Percentiles rank a stretch among this genome's conserved stretches.
Conservation (phyloP, 2,888 invertebrate species). For the Carterocephalus palaemon region DNA sequence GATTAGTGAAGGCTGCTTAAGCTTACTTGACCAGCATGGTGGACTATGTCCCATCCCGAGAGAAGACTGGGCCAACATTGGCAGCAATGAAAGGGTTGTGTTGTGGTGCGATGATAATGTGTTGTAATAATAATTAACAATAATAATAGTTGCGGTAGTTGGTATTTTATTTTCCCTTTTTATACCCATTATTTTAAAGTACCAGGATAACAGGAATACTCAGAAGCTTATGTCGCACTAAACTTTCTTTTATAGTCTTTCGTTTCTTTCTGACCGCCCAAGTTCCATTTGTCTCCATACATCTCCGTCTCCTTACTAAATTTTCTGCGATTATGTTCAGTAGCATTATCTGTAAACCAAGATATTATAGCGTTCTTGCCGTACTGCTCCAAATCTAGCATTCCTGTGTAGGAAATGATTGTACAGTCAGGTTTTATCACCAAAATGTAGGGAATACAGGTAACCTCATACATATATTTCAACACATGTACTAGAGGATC, state of each 20-base stretch:
- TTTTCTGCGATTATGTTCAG: conserved; percentile 38
- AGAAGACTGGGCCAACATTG: too few relatives aligned
- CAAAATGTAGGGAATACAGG: conserved; percentile 52
- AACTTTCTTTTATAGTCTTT: conserved; percentile 43
- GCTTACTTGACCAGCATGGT: too few relatives aligned
- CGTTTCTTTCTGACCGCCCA: conserved; percentile 23
- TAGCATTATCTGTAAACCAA: conserved; percentile 49
- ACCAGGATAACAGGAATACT: conserved; percentile 1
- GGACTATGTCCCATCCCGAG: too few relatives aligned
- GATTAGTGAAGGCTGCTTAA: too few relatives aligned
- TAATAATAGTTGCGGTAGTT: too few relatives aligned
- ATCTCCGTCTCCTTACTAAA: conserved; percentile 45
- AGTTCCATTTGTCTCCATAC: conserved; percentile 53
- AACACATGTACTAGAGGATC: conserved; percentile 51
- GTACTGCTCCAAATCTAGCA: conserved; percentile 54
- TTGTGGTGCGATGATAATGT: too few relatives aligned
- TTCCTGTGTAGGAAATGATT: conserved; percentile 51
- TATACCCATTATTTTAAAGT: too few relatives aligned
- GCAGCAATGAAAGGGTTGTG: too few relatives aligned
- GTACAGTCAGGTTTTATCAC: conserved; percentile 50
- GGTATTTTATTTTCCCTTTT: too few relatives aligned
- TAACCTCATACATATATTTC: conserved; percentile 51
- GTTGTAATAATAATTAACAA: too few relatives aligned
- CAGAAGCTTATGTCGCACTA: conserved; percentile 24
- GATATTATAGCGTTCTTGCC: conserved; percentile 61